phyloP scores from a whole-genome alignment of 2,797 vertebrate species.

The Clarias platycephalus region DNA sequence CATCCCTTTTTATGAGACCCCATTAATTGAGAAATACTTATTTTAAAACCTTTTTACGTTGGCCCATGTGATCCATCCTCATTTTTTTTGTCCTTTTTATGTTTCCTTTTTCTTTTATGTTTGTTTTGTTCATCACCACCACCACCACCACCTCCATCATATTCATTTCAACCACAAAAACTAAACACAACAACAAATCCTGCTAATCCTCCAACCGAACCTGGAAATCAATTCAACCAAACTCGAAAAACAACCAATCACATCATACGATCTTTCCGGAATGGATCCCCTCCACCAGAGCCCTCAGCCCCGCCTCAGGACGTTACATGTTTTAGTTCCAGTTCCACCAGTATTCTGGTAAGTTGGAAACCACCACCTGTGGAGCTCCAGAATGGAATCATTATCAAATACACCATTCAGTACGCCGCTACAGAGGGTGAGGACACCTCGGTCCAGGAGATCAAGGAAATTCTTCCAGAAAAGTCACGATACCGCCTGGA shows the following conservation, averaged over 20 bases:
- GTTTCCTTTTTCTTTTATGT: slow-evolving; percentile 67
- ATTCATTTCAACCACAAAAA: slow-evolving; percentile 61
- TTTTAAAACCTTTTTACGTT: slow-evolving; percentile 60
- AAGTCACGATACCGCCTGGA: slow-evolving; percentile 92
- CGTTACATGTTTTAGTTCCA: slow-evolving; percentile 92
- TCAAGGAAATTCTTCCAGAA: slow-evolving; percentile 86
- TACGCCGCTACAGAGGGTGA: slow-evolving; percentile 86
- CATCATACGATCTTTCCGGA: slow-evolving; percentile 49
- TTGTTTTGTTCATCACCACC: slow-evolving; percentile 64
- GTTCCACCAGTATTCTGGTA: slow-evolving; percentile 98
- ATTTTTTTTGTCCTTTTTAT: slow-evolving; percentile 86
- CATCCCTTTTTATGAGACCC: slow-evolving; percentile 73
- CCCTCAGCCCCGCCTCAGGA: slow-evolving; percentile 97
- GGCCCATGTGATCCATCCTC: slow-evolving; percentile 71
- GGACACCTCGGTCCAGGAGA: slow-evolving; percentile 79
- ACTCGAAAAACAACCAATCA: slow-evolving; percentile 52
- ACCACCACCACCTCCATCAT: slow-evolving; percentile 66
- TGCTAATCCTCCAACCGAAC: slow-evolving; percentile 80
- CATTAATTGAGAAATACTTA: slow-evolving; percentile 65
- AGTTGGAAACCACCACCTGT: slow-evolving; percentile 93
- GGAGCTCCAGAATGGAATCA: slow-evolving; percentile 94
- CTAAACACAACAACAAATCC: slow-evolving; percentile 61
- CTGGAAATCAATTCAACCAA: slow-evolving; percentile 67
- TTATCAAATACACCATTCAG: slow-evolving; percentile 90
- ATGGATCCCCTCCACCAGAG: slow-evolving; percentile 77